phyloP scores from a whole-genome alignment of 53 echinoderm and acorn worm species.

The Apostichopus leukothele region DNA sequence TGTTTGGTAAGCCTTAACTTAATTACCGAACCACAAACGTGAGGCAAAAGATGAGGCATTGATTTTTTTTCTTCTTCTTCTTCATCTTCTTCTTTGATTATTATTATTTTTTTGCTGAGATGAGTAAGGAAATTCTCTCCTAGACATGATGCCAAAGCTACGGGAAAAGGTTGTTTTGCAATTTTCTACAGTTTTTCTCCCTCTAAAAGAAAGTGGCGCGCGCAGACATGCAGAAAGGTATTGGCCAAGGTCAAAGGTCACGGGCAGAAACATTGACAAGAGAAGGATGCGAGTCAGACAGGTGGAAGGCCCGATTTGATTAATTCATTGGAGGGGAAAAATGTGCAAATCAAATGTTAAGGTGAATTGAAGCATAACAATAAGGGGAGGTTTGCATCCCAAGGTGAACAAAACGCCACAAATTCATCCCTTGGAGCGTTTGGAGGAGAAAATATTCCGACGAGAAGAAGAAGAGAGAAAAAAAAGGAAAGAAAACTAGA shows the following conservation, averaged over 20 bases:
- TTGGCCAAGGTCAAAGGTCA: slow-evolving; percentile 39
- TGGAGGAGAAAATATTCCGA: neutral
- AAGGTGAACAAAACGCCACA: slow-evolving; percentile 46
- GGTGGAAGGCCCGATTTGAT: slow-evolving; percentile 45
- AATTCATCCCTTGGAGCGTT: slow-evolving; percentile 24
- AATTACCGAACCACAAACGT: slow-evolving; percentile 28
- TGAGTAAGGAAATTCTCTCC: slow-evolving; percentile 17
- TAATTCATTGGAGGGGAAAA: slow-evolving; percentile 43
- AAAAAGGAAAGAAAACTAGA: neutral
- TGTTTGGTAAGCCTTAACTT: slow-evolving; percentile 38
- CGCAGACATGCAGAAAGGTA: slow-evolving; percentile 42
- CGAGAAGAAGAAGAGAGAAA: neutral
- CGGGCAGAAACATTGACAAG: slow-evolving; percentile 41
- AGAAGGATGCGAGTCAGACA: slow-evolving; percentile 35
- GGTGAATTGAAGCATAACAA: slow-evolving; percentile 37
- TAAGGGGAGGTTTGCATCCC: slow-evolving; percentile 22
- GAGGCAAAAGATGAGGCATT: slow-evolving; percentile 38
- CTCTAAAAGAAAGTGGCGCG: neutral
- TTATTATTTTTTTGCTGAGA: neutral
- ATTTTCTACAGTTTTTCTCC: slow-evolving; percentile 1
- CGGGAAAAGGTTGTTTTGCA: slow-evolving; percentile 9
- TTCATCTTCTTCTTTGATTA: too few relatives aligned
- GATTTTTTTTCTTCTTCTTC: slow-evolving; percentile 4
- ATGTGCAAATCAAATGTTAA: slow-evolving; percentile 46
- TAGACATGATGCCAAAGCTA: neutral